phyloP scores from a whole-genome alignment of 2,888 invertebrate species.

The Psylliodes chrysocephalus region DNA sequence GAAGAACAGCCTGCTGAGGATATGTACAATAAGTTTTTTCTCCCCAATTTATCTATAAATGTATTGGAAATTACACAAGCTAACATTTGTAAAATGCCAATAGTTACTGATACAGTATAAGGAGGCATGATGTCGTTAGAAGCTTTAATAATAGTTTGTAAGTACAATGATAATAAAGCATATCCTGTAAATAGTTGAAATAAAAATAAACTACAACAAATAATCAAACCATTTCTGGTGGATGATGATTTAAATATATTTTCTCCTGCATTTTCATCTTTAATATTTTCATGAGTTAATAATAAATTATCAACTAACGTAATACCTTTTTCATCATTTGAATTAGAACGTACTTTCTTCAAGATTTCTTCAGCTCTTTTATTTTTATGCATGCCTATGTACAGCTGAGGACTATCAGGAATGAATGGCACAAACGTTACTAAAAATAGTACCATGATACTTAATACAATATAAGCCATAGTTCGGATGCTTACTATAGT shows the following conservation, averaged over 20 bases:
- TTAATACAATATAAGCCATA: background rate
- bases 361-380: background rate
- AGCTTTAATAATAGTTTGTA: background rate
- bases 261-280: background rate
- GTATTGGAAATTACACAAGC: background rate
- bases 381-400: background rate
- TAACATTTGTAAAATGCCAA: background rate
- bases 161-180: background rate
- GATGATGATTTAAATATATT: background rate
- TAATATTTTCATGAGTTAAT: background rate
- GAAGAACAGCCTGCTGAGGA: background rate
- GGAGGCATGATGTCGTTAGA: background rate
- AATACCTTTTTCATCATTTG: background rate
- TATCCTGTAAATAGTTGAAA: background rate
- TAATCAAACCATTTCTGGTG: background rate
- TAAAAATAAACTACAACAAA: background rate
- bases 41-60: background rate
- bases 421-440: background rate
- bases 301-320: background rate
- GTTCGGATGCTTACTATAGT: background rate
- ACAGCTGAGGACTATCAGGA: background rate
- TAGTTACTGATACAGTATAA: background rate
- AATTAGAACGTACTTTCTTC: background rate
- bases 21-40: background rate
- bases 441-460: background rate